Base-by-base conservation (phyloP, 2,888 invertebrate species). In the Tethea ocularis region DNA sequence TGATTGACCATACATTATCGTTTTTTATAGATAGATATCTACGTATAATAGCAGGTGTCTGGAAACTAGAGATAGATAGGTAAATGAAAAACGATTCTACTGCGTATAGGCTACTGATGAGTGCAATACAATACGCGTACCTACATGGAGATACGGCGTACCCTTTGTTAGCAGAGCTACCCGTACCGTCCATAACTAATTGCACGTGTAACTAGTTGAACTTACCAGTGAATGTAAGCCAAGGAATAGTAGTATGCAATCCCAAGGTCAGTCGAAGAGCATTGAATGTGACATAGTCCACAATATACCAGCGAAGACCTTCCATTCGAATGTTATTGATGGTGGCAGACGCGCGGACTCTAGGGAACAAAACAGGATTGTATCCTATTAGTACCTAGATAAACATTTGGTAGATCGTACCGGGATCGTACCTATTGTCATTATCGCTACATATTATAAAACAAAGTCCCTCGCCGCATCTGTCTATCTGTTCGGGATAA, bases 271-370 rank as follows among this genome's bases (percentile, higher is more conserved):
- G 74, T 24, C 85, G 79, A 7, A 84, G 26, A 0, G 78, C 58
- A 60, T 74, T 80, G 71, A 86, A 80, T 17, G 60, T 71, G 26
- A 85, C 75, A 15, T 68, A 55, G 59, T 87, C 83, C 10, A 84
- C 73, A 17, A 83, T 68, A 65, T 74, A 86, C 86, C 85, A 87
- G 46, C 72, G 74, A 13, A 86, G 76, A 36, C 86, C 86, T 51
- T 81, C 78, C 58, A 74, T 60, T 22, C 71, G 69, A 26, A 86
- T 60, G 66, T 82, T 62, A 2, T 64, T 63, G 17, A 83, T 23
- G 8, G 61, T 60, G 3, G 64, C 77, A 2, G 60, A 41, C 15
- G 63, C 77, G 0, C 66, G 65, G 5, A 75, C 63, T 24, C 86
- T 86, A n/a, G 41, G 60, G 13, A 56, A 26, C 26, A 57, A 8